Conservation (phyloP, 2,113 vertebrate species). For the Mastomys coucha region DNA sequence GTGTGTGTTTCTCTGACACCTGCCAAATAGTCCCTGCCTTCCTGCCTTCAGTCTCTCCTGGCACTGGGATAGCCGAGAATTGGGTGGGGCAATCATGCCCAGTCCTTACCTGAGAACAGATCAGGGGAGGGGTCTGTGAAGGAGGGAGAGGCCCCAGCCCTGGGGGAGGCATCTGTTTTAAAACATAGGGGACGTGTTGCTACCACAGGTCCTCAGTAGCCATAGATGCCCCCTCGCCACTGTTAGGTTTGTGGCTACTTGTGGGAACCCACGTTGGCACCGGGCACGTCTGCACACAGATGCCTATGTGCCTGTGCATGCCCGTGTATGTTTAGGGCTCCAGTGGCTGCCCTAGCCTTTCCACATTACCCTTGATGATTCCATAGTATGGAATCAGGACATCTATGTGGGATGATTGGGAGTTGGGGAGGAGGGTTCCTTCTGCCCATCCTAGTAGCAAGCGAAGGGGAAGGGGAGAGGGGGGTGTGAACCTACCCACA, state of each 20-base stretch:
- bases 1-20: constrained; percentile 52
- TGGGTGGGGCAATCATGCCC: constrained; percentile 68
- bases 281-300: not conserved
- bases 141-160: not conserved
- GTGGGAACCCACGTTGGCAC: constrained; percentile 33
- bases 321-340: constrained; percentile 27
- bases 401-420: constrained; percentile 3
- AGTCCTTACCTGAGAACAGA: constrained; percentile 56
- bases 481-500: constrained; percentile 81
- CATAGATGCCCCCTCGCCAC: not conserved
- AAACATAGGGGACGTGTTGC: not conserved
- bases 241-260: constrained; percentile 29
- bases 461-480: constrained; percentile 81
- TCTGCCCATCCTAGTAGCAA: constrained; percentile 61
- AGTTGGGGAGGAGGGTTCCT: not conserved
- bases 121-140: not conserved
- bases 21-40: constrained; percentile 73
- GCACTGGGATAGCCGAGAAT: constrained; percentile 29
- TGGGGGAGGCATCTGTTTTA: not conserved
- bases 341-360: not conserved
- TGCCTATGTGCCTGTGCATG: constrained; percentile 62
- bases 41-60: constrained; percentile 59
- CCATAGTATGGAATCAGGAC: not conserved
- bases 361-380: not conserved
- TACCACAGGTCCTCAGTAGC: not conserved